Evolutionary conservation across 2,888 invertebrate species (phyloP).

Genomic region (Pammene aurita): DNA sequence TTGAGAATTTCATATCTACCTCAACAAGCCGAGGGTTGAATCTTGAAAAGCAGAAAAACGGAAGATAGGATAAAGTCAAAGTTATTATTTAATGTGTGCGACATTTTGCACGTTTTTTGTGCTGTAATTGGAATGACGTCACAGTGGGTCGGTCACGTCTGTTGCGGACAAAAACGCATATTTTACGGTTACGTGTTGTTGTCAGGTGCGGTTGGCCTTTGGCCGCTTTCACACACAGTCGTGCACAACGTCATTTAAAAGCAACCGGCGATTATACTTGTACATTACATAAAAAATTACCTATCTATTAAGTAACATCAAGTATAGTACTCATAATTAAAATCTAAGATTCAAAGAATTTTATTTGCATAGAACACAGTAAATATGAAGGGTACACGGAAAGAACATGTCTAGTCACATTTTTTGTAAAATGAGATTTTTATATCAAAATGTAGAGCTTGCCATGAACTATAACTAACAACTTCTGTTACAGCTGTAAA

Average conservation of each 20-base stretch:
- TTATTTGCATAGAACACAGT: too few species aligned
- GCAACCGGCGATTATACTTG: too few species aligned
- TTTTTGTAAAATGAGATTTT: too few species aligned
- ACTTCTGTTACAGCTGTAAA: too few species aligned
- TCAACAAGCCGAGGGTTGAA: not conserved
- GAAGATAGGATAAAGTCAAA: not conserved
- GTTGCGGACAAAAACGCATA: conserved; percentile 14
- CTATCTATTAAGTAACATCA: too few species aligned
- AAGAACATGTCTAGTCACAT: too few species aligned
- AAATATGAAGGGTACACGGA: too few species aligned
- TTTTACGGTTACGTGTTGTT: not conserved
- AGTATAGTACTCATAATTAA: too few species aligned
- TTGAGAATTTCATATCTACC: not conserved
- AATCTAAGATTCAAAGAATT: too few species aligned
- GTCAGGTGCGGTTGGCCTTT: not conserved
- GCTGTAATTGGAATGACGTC: conserved; percentile 26
- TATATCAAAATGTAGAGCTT: too few species aligned
- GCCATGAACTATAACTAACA: too few species aligned
- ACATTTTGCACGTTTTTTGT: conserved; percentile 29
- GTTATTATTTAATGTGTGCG: conserved; percentile 9
- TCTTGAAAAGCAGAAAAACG: not conserved
- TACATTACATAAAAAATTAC: too few species aligned
- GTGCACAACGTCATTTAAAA: not conserved
- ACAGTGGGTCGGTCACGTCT: conserved; percentile 20
- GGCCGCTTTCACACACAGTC: not conserved